phyloP scores from a whole-genome alignment of 2,888 invertebrate genomes.

The Agrilus cyanescens region DNA sequence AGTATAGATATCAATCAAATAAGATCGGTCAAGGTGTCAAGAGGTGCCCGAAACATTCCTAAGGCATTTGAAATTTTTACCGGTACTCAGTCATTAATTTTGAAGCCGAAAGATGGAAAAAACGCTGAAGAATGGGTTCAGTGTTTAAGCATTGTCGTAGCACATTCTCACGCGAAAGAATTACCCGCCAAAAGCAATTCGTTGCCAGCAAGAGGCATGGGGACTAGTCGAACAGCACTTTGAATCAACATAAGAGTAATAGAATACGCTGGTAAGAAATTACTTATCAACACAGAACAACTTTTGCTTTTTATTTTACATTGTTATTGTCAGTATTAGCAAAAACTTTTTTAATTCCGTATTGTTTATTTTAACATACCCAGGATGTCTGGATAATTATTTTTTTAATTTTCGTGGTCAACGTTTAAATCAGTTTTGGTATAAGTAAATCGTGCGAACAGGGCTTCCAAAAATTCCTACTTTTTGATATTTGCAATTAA shows the following conservation, averaged over 20 bases:
- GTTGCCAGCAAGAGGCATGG: conserved; percentile 35
- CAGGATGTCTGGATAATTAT: too few species aligned
- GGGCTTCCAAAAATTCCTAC: too few species aligned
- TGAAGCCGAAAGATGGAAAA: conserved; percentile 89
- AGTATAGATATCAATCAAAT: conserved; percentile 88
- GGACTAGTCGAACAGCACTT: conserved; percentile 33
- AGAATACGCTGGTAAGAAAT: too few species aligned
- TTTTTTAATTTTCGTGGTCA: too few species aligned
- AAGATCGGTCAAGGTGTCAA: conserved; percentile 85
- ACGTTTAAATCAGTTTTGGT: too few species aligned
- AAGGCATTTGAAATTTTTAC: conserved; percentile 97
- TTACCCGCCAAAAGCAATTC: conserved; percentile 37
- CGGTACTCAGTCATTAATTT: conserved; percentile 78
- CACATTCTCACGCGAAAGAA: conserved; percentile 65
- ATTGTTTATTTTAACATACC: too few species aligned
- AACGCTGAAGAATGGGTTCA: conserved; percentile 96
- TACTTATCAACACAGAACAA: too few species aligned
- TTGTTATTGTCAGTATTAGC: too few species aligned
- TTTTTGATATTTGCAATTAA: too few species aligned
- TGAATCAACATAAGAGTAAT: conserved; percentile 4
- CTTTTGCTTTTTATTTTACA: too few species aligned
- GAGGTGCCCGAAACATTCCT: conserved; percentile 83
- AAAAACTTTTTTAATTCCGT: too few species aligned
- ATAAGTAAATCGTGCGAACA: too few species aligned
- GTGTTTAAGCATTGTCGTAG: conserved; percentile 85